These are phyloP conservation scores for Gastrophryne carolinensis DNA, from an alignment of 2,797 vertebrate genomes.

Conservation along the genomic window DNA sequence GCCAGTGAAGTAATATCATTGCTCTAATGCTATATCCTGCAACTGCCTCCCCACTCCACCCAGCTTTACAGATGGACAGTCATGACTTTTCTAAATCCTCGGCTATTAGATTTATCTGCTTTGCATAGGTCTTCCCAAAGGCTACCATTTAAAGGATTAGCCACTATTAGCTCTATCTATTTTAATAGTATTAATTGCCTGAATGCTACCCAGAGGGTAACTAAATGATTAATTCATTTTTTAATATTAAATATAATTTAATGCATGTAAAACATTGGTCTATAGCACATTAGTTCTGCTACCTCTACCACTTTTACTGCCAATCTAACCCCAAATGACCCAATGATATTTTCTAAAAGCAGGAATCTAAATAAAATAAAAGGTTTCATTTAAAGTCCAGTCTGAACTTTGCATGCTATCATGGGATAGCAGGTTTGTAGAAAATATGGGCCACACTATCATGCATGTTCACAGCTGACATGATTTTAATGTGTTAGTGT, in stretches of 20 bases:
- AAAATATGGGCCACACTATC: too few relatives aligned
- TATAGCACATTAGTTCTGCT: neutral
- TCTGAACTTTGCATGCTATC: too few relatives aligned
- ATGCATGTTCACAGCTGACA: too few relatives aligned
- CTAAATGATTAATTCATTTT: neutral
- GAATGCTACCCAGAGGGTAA: neutral
- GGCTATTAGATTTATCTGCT: constrained; percentile 17
- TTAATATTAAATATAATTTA: neutral
- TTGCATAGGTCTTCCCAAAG: constrained; percentile 18
- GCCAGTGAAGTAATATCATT: constrained; percentile 28
- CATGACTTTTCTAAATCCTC: constrained; percentile 35
- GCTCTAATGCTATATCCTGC: neutral
- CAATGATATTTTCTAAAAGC: too few relatives aligned
- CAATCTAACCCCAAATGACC: too few relatives aligned
- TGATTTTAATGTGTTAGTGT: too few relatives aligned
- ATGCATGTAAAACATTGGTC: neutral
- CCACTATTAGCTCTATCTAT: constrained; percentile 9
- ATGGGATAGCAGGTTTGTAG: too few relatives aligned
- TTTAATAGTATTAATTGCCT: constrained; percentile 16
- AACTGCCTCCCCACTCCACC: constrained; percentile 4
- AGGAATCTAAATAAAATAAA: too few relatives aligned
- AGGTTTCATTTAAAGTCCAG: too few relatives aligned
- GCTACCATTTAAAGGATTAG: constrained; percentile 40
- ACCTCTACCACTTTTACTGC: too few relatives aligned
- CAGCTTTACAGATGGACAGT: constrained; percentile 25